Conservation (phyloP, 1,140 invertebrate genomes). For the Ostrea denselamellosa region DNA sequence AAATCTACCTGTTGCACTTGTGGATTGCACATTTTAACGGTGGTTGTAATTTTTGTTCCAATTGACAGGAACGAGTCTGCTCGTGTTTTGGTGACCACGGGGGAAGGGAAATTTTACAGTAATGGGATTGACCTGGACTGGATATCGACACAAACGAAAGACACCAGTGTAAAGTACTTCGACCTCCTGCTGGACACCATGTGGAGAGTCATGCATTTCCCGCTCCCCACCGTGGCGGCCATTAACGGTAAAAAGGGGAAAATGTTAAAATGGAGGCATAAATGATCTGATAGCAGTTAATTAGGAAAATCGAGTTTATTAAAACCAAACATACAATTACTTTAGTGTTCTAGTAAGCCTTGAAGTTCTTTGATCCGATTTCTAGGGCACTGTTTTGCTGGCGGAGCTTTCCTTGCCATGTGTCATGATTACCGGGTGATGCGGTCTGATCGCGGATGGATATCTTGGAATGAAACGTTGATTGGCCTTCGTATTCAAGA, state of each 20-base stretch:
- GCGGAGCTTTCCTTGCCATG: constrained; percentile 60
- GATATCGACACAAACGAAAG: constrained; percentile 29
- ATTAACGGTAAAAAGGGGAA: neutral
- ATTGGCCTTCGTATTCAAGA: constrained; percentile 15
- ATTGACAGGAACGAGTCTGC: constrained; percentile 58
- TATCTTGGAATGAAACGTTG: constrained; percentile 60
- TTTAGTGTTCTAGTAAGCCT: neutral
- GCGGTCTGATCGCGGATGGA: constrained; percentile 62
- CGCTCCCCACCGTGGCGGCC: neutral
- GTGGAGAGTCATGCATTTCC: too few relatives aligned
- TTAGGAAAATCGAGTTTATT: neutral
- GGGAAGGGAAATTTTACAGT: constrained; percentile 65
- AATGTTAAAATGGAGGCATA: neutral
- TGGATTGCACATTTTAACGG: neutral
- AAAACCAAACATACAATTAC: neutral
- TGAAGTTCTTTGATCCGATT: neutral
- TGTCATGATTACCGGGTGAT: constrained; percentile 64
- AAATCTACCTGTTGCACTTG: neutral
- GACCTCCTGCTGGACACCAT: neutral
- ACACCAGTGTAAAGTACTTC: neutral
- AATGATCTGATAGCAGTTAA: neutral
- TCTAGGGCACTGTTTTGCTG: constrained; percentile 66
- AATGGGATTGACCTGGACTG: constrained; percentile 66
- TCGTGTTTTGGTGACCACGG: constrained; percentile 62
- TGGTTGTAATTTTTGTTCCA: too few relatives aligned